Evolutionary conservation across 1,140 invertebrate genomes (phyloP).

Genomic region (Musca domestica): DNA sequence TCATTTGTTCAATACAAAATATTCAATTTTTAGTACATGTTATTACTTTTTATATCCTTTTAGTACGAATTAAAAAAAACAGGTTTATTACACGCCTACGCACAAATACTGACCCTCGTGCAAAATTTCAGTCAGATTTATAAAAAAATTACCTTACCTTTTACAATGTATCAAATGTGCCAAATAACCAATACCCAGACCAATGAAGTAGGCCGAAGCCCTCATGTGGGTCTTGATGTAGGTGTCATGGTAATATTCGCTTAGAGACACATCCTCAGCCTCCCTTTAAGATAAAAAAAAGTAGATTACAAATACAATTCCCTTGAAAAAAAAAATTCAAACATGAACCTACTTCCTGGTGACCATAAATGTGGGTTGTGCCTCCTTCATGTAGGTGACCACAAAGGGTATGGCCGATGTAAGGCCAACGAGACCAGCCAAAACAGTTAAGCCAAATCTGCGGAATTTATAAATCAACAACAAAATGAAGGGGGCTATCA

Average conservation of each 20-base stretch:
- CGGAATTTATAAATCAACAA: slow-evolving; percentile 64
- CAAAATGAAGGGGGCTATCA: slow-evolving; percentile 71
- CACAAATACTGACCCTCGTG: too few species aligned
- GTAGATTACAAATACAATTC: not conserved
- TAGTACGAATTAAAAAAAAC: too few species aligned
- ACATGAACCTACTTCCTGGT: slow-evolving; percentile 60
- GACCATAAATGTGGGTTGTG: slow-evolving; percentile 65
- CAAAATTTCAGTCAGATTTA: too few species aligned
- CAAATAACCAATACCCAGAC: slow-evolving; percentile 64
- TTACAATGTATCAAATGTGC: slow-evolving; percentile 62
- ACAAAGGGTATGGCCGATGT: slow-evolving; percentile 60
- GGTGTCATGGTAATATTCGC: slow-evolving; percentile 62
- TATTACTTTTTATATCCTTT: too few species aligned
- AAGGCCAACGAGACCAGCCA: slow-evolving; percentile 56
- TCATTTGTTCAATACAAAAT: too few species aligned
- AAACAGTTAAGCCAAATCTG: slow-evolving; percentile 58
- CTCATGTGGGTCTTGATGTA: slow-evolving; percentile 73
- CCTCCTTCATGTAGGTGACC: slow-evolving; percentile 60
- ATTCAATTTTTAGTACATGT: too few species aligned
- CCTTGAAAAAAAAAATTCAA: not conserved
- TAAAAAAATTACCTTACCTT: too few species aligned
- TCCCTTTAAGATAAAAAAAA: slow-evolving; percentile 52
- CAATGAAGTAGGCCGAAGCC: slow-evolving; percentile 65
- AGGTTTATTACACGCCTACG: too few species aligned
- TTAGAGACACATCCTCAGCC: slow-evolving; percentile 61